Evolutionary conservation across 1,140 invertebrate genomes (phyloP).

Genomic region (Drosophila arizonae): DNA sequence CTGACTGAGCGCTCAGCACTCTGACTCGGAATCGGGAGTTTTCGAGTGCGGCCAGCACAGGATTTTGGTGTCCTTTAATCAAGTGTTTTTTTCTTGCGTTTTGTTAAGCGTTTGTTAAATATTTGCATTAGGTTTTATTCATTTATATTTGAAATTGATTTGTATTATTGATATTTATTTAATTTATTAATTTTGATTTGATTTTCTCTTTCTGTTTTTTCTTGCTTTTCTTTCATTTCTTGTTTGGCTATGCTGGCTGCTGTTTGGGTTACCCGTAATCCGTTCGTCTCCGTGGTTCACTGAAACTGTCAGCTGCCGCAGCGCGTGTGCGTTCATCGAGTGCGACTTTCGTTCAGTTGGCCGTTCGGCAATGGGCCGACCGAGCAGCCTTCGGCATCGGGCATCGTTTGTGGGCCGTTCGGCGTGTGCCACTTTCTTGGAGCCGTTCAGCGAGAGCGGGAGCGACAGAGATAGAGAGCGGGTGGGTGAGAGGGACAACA

Average conservation of each 20-base stretch:
- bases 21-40: background rate
- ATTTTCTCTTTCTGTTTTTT: conserved; percentile 1
- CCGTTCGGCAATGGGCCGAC: conserved; percentile 17
- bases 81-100: background rate
- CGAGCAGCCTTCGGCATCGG: conserved; percentile 2
- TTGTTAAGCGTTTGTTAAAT: background rate
- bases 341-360: conserved; percentile 78
- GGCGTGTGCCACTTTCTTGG: conserved; percentile 55
- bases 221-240: background rate
- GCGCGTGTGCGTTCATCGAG: conserved; percentile 70
- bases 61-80: background rate
- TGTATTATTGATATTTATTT: background rate
- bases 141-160: background rate
- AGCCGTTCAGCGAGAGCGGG: background rate
- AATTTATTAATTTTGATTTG: conserved; percentile 2
- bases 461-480: background rate
- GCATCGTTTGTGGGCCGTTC: conserved; percentile 15
- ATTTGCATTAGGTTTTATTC: background rate
- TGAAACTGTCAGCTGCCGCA: conserved; percentile 81
- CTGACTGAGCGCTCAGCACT: background rate
- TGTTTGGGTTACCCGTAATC: conserved; percentile 78
- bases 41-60: background rate
- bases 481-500: background rate
- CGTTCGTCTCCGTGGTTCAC: conserved; percentile 83
- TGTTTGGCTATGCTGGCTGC: conserved; percentile 26